Evolutionary conservation across 2,113 vertebrate species (phyloP).

Genomic region (Baryphthengus martii): DNA sequence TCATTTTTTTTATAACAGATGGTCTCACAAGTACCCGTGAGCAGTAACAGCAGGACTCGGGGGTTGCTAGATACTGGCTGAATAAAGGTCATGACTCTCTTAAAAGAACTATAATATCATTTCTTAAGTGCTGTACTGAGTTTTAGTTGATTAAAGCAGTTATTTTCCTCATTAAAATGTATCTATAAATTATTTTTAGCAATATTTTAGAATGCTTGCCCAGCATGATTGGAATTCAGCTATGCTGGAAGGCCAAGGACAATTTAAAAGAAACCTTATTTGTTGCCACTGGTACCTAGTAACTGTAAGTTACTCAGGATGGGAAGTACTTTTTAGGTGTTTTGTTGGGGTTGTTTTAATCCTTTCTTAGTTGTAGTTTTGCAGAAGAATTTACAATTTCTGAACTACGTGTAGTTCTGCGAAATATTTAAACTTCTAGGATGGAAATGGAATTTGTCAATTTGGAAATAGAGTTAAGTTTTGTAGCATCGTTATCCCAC

Average conservation of each 20-base stretch:
- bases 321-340: background rate
- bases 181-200: background rate
- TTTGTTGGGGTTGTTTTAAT: background rate
- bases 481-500: background rate
- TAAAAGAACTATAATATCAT: background rate
- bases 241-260: background rate
- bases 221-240: background rate
- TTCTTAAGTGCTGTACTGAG: background rate
- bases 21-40: slow-evolving; percentile 6
- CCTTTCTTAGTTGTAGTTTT: background rate
- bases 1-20: slow-evolving; percentile 8
- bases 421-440: background rate
- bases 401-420: background rate
- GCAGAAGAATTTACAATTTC: background rate
- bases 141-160: background rate
- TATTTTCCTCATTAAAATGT: background rate
- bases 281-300: background rate
- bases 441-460: background rate
- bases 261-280: background rate
- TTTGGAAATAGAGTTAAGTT: background rate
- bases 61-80: background rate
- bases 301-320: background rate
- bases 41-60: slow-evolving; percentile 31
- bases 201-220: background rate
- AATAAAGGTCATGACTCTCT: slow-evolving; percentile 40